Evolutionary conservation across 2,113 vertebrate genomes (phyloP), one percentile per base, ranked within the genome.

Genomic region (Thymallus thymallus): DNA sequence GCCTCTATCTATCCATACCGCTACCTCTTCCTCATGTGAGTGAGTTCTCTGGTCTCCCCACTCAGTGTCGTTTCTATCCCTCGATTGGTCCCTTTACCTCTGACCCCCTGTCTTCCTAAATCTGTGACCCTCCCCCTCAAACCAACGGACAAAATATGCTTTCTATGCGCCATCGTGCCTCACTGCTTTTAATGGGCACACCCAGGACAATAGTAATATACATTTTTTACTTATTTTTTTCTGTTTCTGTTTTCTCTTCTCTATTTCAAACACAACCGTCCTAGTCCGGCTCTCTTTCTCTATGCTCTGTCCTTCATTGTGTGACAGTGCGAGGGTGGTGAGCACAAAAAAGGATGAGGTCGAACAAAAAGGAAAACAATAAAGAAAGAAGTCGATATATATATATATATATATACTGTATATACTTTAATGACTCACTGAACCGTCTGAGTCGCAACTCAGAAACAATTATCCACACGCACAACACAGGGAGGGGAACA

Each of bases 61-160:
- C 13, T 5, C 46, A 4, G 13, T 6, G 3, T 18, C 14, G 12
- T 51, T 18, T 51, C 46, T 16, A 3, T 51, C 76, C 80, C 69
- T 63, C 55, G 48, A 64, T 45, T 30, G 58, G 84, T 78, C 73
- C 72, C 70, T 55, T 63, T 80, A 77, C 75, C 74, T 82, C 69
- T 78, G 41, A 77, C 75, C 73, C 58, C 78, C 74, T 14, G 23
- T 13, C 35, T 77, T 68, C 79, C 63, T 32, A 84, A 76, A 78
- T 77, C 81, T 79, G 69, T 86, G 83, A 26, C 81, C 76, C 84
- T 86, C 82, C 80, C 78, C 84, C 82, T 79, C 71, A 76, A 77
- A 86, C 65, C 66, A 41, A 1, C 60, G 51, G 68, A 80, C 73
- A 62, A 78, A 86, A 80, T 66, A 72, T 69, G 45, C 76, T 72